A percentile compares a stretch with the other conserved stretches of the same genome.
Conservation (phyloP, 2,888 invertebrate species). For the Biston betularia region DNA sequence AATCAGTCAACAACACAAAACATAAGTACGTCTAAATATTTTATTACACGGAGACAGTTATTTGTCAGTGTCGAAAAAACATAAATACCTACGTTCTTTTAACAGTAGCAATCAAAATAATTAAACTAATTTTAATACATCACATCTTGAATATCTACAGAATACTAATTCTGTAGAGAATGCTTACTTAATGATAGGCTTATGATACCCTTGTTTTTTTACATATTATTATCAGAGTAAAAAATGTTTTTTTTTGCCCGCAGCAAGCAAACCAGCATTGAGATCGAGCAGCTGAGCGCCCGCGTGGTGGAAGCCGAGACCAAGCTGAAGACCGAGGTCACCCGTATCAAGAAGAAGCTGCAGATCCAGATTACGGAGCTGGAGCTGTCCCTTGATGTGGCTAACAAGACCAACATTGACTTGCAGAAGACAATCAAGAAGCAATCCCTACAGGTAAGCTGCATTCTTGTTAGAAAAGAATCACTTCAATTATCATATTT, state of each 20-base stretch:
- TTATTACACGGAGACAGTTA: no score
- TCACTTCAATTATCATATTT: not conserved
- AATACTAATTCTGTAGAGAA: no score
- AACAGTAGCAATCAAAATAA: no score
- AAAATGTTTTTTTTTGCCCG: slow-evolving; percentile 16
- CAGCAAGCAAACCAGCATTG: slow-evolving; percentile 99
- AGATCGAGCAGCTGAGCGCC: slow-evolving; percentile 98
- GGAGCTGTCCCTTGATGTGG: slow-evolving; percentile 98
- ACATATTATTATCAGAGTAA: not conserved
- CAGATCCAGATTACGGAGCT: slow-evolving; percentile 99
- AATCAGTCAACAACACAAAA: no score
- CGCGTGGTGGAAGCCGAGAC: slow-evolving; percentile 98
- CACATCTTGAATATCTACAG: no score
- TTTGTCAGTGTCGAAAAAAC: no score
- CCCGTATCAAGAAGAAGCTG: slow-evolving; percentile 99
- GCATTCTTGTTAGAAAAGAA: not conserved
- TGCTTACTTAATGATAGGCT: no score
- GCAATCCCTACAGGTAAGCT: slow-evolving; percentile 93
- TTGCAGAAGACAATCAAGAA: slow-evolving; percentile 99
- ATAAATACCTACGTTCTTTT: no score
- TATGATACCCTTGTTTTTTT: not conserved
- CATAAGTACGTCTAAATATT: no score
- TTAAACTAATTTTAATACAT: no score
- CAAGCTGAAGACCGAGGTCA: slow-evolving; percentile 97
- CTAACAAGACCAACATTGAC: slow-evolving; percentile 99